Evolutionary conservation across 2,797 vertebrate species (phyloP).

Genomic region (Serranus cabrilla): DNA sequence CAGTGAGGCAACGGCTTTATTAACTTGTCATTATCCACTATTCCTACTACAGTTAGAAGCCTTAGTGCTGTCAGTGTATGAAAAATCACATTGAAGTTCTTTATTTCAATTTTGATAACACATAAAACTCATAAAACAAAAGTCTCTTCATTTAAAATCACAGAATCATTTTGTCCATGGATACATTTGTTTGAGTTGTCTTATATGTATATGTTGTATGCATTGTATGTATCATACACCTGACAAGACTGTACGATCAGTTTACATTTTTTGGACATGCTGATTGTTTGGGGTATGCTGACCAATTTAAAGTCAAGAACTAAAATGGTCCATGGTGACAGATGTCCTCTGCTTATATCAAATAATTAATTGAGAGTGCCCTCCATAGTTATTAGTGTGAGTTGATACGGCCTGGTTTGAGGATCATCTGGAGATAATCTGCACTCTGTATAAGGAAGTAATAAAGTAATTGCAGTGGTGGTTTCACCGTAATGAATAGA

Average conservation of each 20-base stretch:
- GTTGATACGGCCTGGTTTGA: background rate
- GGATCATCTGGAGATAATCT: slow-evolving; percentile 14
- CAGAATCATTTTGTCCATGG: too few species aligned
- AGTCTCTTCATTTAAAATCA: too few species aligned
- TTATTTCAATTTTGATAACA: too few species aligned
- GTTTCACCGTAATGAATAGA: background rate
- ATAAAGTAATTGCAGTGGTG: background rate
- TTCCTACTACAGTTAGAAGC: too few species aligned
- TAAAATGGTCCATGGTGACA: background rate
- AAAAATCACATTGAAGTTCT: too few species aligned
- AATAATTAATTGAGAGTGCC: background rate
- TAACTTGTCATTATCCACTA: background rate
- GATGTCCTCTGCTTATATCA: background rate
- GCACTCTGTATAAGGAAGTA: background rate
- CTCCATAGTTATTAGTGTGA: background rate
- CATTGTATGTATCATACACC: too few species aligned
- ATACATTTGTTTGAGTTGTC: too few species aligned
- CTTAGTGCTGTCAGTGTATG: too few species aligned
- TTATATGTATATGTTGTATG: too few species aligned
- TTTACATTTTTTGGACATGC: background rate
- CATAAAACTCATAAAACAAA: too few species aligned
- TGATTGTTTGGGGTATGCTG: background rate
- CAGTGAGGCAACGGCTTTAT: background rate
- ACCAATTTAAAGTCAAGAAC: background rate
- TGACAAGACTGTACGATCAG: too few species aligned